A percentile compares a stretch with the other conserved stretches of the same genome.
phyloP scores from a whole-genome alignment of 2,113 vertebrate genomes.

The Pterocles gutturalis region DNA sequence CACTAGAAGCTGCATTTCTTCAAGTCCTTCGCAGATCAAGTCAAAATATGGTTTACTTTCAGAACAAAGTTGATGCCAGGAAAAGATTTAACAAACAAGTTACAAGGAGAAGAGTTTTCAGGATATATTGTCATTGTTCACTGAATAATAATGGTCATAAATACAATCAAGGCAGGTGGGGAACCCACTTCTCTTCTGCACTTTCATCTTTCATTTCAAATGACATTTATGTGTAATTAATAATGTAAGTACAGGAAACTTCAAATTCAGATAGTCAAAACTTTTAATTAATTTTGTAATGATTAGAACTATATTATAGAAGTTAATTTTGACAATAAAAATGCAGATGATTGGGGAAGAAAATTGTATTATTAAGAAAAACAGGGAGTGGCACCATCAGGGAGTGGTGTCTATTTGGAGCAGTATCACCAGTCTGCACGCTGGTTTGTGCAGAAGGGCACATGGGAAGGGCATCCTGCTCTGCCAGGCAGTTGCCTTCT shows the following conservation, averaged over 20 bases:
- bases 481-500: not conserved
- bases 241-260: not conserved
- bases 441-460: not conserved
- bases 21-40: not conserved
- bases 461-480: not conserved
- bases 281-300: not conserved
- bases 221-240: not conserved
- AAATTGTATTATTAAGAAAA: not conserved
- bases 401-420: accelerated
- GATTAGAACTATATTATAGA: not conserved
- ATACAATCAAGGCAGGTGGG: not conserved
- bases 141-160: not conserved
- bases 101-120: not conserved
- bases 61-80: not conserved
- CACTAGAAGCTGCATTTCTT: not conserved
- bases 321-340: not conserved
- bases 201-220: not conserved
- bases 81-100: not conserved
- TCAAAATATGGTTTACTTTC: not conserved
- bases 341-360: not conserved
- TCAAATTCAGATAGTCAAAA: not conserved
- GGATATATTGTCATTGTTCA: not conserved
- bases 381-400: accelerated
- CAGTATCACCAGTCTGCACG: not conserved
- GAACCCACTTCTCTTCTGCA: not conserved